Conservation (phyloP, 2,888 invertebrate genomes). For the Acronicta leporina region DNA sequence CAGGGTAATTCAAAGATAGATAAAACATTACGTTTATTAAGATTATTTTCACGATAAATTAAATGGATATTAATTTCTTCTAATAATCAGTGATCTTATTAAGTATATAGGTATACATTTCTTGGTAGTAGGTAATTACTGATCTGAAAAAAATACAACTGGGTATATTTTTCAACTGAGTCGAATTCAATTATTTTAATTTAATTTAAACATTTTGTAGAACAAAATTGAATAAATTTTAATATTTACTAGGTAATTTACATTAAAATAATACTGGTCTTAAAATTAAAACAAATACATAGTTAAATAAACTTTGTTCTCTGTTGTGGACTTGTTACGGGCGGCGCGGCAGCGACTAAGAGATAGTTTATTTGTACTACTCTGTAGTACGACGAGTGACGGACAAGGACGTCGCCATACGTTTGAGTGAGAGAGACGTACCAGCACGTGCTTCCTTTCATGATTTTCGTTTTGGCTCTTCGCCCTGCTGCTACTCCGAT, state of each 20-base stretch:
- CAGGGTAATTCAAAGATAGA: slow-evolving; percentile 71
- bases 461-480: slow-evolving; percentile 82
- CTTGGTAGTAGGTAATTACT: background rate
- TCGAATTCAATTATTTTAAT: no score
- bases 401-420: slow-evolving; percentile 61
- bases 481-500: slow-evolving; percentile 80
- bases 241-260: no score
- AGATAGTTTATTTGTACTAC: slow-evolving; percentile 35
- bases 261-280: no score
- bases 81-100: slow-evolving; percentile 10
- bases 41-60: slow-evolving; percentile 37
- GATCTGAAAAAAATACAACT: no score
- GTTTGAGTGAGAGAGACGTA: slow-evolving; percentile 67
- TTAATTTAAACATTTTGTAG: no score
- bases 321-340: background rate
- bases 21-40: slow-evolving; percentile 51
- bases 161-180: no score
- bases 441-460: slow-evolving; percentile 86
- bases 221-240: no score
- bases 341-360: no score
- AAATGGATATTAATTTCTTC: slow-evolving; percentile 21
- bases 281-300: no score
- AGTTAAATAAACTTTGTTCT: background rate
- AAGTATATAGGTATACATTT: background rate
- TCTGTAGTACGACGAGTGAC: slow-evolving; percentile 40